Conservation (phyloP, 2,888 invertebrate species). For the Papilio demoleus region DNA sequence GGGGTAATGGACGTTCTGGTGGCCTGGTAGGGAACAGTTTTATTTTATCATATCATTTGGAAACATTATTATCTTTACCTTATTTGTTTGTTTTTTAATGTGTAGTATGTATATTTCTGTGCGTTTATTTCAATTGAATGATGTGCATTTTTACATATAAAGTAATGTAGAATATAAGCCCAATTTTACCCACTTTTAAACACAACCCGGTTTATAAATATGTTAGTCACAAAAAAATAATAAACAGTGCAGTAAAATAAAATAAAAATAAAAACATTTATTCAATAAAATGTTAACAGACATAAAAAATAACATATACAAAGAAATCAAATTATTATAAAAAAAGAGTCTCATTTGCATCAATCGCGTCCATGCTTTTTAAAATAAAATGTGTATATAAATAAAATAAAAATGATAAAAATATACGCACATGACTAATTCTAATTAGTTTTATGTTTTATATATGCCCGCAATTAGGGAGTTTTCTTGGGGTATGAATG, state of each 20-base stretch:
- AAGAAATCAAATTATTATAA: too few species aligned
- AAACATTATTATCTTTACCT: too few species aligned
- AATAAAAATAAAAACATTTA: neutral
- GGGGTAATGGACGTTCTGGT: too few species aligned
- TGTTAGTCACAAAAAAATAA: constrained; percentile 22
- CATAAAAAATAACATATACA: neutral
- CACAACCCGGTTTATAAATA: neutral
- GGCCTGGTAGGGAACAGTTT: too few species aligned
- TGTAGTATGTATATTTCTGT: too few species aligned
- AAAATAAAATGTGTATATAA: too few species aligned
- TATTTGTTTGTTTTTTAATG: too few species aligned
- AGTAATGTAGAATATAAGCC: neutral
- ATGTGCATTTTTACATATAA: too few species aligned
- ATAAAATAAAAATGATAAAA: neutral
- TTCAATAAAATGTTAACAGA: neutral
- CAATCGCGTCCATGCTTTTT: too few species aligned
- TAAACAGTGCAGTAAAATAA: neutral
- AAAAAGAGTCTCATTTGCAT: too few species aligned
- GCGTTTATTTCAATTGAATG: too few species aligned
- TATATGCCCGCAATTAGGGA: neutral
- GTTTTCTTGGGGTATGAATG: neutral
- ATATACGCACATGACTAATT: neutral
- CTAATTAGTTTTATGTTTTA: neutral
- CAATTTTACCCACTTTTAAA: neutral
- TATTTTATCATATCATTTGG: too few species aligned